Conservation (phyloP, 2,113 vertebrate genomes). For the Ailuropoda melanoleuca region DNA sequence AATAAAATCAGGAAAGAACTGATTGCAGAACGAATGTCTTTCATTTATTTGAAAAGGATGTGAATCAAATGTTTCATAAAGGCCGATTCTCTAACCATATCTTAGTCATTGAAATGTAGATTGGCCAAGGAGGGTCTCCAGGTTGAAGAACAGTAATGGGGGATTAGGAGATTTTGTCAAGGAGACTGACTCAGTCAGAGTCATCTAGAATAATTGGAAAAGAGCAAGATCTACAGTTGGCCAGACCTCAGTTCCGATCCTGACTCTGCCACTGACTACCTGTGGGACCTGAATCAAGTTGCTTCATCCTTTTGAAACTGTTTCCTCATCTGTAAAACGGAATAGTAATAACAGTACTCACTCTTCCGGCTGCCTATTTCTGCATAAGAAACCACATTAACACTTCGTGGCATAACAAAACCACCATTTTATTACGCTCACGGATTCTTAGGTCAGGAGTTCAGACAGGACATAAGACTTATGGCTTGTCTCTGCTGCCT, state of each 20-base stretch:
- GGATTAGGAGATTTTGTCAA: neutral
- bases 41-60: slow-evolving; percentile 58
- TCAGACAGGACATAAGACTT: neutral
- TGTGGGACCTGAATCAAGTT: neutral
- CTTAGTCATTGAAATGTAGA: neutral
- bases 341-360: neutral
- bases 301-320: slow-evolving; percentile 11
- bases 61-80: slow-evolving; percentile 45
- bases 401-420: neutral
- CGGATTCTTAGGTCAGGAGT: neutral
- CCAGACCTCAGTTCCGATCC: neutral
- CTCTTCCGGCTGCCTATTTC: neutral
- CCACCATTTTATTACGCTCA: neutral
- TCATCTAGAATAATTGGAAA: neutral
- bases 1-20: slow-evolving; percentile 59
- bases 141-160: neutral
- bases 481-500: neutral
- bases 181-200: neutral
- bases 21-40: slow-evolving; percentile 28
- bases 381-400: neutral
- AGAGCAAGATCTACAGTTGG: neutral
- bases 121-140: neutral
- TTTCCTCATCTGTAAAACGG: slow-evolving; percentile 2
- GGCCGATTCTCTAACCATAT: slow-evolving; percentile 36
- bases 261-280: neutral